These are phyloP conservation scores for Pempheris klunzingeri DNA, from an alignment of 2,797 vertebrate species.

Conservation along the genomic window DNA sequence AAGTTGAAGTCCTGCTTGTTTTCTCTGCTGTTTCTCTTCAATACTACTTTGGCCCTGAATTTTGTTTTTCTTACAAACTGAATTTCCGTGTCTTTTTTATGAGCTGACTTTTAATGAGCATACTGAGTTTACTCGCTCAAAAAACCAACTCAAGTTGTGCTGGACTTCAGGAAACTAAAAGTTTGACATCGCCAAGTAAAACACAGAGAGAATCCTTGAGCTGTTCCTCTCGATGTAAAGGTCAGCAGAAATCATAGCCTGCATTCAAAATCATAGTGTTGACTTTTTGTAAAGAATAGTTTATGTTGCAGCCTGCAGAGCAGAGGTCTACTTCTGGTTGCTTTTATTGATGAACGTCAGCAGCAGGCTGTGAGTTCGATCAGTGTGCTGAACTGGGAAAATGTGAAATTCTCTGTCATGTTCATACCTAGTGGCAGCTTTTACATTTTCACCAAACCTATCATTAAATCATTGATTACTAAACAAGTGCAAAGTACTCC, in stretches of 20 bases:
- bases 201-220: neutral
- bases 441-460: neutral
- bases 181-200: neutral
- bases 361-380: constrained; percentile 19
- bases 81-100: neutral
- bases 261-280: neutral
- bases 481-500: neutral
- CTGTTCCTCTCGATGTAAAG: neutral
- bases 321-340: too few relatives aligned
- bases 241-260: neutral
- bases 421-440: neutral
- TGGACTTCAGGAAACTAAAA: neutral
- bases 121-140: neutral
- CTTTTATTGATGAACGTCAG: constrained; percentile 31
- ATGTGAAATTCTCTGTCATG: neutral
- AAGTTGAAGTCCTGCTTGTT: neutral
- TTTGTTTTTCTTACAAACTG: neutral
- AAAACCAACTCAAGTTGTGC: neutral
- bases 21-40: neutral
- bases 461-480: constrained; percentile 1
- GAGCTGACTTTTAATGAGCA: too few relatives aligned
- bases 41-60: neutral
- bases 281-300: constrained; percentile 3
- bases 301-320: too few relatives aligned
- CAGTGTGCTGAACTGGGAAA: neutral